These are phyloP conservation scores for Siderastrea radians DNA, from an alignment of 92 coral and sea anemone species.

Conservation along the genomic window DNA sequence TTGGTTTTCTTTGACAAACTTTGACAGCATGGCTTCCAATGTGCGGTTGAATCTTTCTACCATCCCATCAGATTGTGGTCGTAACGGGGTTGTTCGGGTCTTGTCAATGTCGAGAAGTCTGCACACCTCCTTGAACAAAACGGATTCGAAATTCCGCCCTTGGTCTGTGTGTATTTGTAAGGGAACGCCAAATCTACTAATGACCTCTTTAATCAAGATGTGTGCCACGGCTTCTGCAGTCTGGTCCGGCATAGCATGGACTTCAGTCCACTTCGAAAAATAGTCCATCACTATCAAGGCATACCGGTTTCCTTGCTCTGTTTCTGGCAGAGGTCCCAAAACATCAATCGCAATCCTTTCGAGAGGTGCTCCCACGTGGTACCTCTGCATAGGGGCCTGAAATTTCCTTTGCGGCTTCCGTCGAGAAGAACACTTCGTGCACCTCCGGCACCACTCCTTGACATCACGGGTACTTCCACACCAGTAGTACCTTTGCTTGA, in stretches of 20 bases:
- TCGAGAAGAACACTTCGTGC: constrained; percentile 16
- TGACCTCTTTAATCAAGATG: constrained; percentile 17
- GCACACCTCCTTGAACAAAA: not conserved
- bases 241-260: constrained; percentile 31
- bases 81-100: no score
- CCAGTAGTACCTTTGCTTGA: constrained; percentile 47
- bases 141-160: not conserved
- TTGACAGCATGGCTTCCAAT: no score
- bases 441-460: constrained; percentile 25
- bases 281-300: no score
- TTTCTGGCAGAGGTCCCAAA: constrained; percentile 38
- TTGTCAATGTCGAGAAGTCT: no score
- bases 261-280: constrained; percentile 19
- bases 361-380: constrained; percentile 45
- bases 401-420: constrained; percentile 24
- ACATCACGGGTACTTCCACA: constrained; percentile 21
- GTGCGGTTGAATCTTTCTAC: no score
- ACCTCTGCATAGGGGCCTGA: constrained; percentile 37
- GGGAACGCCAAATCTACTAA: constrained; percentile 16
- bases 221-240: constrained; percentile 12
- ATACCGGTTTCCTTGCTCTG: constrained; percentile 22
- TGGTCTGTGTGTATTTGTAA: constrained; percentile 1
- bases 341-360: constrained; percentile 61
- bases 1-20: no score
- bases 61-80: no score